Conservation (phyloP, 2,797 vertebrate species). For the Alfaro cultratus region DNA sequence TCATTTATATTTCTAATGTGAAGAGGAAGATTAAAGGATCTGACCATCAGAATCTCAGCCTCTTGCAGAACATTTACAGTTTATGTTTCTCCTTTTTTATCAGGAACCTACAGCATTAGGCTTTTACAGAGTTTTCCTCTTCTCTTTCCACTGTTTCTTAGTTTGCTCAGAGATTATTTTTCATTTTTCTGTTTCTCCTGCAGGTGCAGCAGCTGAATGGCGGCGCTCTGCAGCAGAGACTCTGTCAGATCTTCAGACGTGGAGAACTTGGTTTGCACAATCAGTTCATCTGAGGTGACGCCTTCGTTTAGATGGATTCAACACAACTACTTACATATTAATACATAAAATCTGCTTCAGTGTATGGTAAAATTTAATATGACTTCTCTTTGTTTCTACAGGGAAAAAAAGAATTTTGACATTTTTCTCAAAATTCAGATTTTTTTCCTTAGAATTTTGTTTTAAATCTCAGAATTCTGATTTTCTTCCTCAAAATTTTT, state of each 20-base stretch:
- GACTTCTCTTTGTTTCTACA: neutral
- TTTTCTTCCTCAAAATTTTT: too few species aligned
- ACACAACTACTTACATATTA: neutral
- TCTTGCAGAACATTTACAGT: neutral
- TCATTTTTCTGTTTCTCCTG: neutral
- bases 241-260: neutral
- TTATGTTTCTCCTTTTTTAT: neutral
- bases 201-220: constrained; percentile 1
- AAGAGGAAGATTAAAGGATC: constrained; percentile 1
- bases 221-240: constrained; percentile 7
- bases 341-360: neutral
- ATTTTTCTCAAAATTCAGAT: too few species aligned
- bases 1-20: neutral
- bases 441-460: too few species aligned
- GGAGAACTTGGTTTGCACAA: constrained; percentile 5
- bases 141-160: neutral
- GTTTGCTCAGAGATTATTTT: neutral
- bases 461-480: too few species aligned
- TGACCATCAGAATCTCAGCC: neutral
- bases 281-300: constrained; percentile 1
- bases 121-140: neutral
- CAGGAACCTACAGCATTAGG: neutral
- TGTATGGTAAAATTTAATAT: neutral
- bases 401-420: too few species aligned
- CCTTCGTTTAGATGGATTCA: neutral